phyloP scores from a whole-genome alignment of 2,113 vertebrate species.

The Erinaceus europaeus region DNA sequence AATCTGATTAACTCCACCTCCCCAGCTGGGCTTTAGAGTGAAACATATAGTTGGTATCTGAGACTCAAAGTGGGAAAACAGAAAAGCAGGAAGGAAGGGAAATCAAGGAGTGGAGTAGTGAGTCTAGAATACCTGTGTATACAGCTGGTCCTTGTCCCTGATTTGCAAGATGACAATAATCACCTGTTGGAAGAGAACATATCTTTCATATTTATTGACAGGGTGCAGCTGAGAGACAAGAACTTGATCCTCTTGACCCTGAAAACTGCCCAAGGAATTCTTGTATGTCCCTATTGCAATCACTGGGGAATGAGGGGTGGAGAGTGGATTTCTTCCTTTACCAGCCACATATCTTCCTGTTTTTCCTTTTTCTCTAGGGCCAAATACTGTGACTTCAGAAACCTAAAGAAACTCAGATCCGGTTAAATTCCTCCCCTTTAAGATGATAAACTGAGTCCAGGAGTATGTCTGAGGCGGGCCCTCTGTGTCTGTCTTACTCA shows the following conservation, averaged over 20 bases:
- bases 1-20: slow-evolving; percentile 76
- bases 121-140: too few species aligned
- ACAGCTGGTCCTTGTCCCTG: too few species aligned
- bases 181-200: too few species aligned
- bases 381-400: too few species aligned
- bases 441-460: slow-evolving; percentile 24
- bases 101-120: too few species aligned
- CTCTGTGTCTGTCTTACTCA: neutral
- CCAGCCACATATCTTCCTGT: neutral
- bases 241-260: neutral
- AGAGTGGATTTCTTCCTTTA: neutral
- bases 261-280: slow-evolving; percentile 1
- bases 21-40: slow-evolving; percentile 40
- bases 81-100: neutral
- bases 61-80: slow-evolving; percentile 14
- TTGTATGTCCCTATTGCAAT: neutral
- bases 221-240: neutral
- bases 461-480: neutral
- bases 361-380: neutral
- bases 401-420: neutral
- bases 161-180: too few species aligned
- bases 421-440: neutral
- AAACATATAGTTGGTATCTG: slow-evolving; percentile 40
- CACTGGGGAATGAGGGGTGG: neutral
- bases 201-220: too few species aligned